Conservation (phyloP, 2,888 invertebrate species). For the Teleogryllus oceanicus region DNA sequence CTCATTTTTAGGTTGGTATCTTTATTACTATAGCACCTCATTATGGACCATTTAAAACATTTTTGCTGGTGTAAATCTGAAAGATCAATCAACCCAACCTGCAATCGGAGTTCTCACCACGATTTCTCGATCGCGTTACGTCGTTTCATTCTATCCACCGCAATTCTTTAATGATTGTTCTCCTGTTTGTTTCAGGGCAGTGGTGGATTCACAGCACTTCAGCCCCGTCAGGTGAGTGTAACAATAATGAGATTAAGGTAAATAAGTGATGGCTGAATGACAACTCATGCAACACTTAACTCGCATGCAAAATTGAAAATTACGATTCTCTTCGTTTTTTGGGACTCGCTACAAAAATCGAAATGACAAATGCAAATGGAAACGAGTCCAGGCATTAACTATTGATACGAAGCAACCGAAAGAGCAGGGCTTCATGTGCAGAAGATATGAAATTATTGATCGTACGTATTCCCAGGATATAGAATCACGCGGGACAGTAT, state of each 20-base stretch:
- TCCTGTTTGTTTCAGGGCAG: no score
- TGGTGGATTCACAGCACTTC: no score
- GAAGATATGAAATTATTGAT: no score
- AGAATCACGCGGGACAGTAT: constrained; percentile 19
- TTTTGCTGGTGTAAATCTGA: no score
- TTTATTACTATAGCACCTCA: no score
- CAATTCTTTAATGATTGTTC: no score
- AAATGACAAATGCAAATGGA: not conserved
- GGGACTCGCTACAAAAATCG: not conserved
- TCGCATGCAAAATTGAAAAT: not conserved
- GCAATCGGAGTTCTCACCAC: no score
- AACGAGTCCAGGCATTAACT: not conserved
- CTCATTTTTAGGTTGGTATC: no score
- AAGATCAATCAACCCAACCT: no score
- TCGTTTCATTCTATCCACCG: no score
- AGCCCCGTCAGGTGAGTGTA: not conserved
- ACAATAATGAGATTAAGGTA: not conserved
- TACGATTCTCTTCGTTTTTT: not conserved
- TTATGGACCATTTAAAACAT: no score
- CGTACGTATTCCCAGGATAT: not conserved
- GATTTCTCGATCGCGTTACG: no score
- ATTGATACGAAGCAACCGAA: not conserved
- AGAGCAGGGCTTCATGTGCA: not conserved
- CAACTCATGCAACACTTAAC: not conserved
- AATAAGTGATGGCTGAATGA: not conserved